Evolutionary conservation across 2,113 vertebrate genomes (phyloP), one percentile per base, ranked within the genome.

Genomic region (Haplochromis vanheusdeni): DNA sequence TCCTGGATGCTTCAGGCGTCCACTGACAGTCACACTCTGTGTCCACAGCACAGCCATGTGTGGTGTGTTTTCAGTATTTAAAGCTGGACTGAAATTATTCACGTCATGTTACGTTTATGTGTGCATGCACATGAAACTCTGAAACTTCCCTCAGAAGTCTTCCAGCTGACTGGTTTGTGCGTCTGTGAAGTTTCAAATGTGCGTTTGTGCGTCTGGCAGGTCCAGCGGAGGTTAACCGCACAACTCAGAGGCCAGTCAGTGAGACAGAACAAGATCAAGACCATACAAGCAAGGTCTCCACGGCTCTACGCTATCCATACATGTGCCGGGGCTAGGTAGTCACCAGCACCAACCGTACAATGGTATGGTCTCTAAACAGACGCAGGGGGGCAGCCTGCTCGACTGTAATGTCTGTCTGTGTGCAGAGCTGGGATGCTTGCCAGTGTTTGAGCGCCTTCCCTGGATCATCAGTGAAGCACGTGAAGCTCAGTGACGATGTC

Each of bases 161-260:
- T 4, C 35, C 12, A 68, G 62, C 35, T 40, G 35, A 40, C 62
- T 40, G 19, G 3, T 68, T 40, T 21, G 19, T 68, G 60, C 4
- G 1, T 65, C 60, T 65, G 60, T 35, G 17, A 4, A 4, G 0
- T 33, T 60, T 33, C 28, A 19, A 4, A 19, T 60, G 28, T 19
- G 0, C 2, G 33, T 65, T 4, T n/a, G 17, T 65, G 65, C 12
- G 7, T 68, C 35, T 40, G n/a, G 58, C 1, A 62, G 31, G 17
- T n/a, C 58, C 17, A 19, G 17, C 1, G 0, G 58, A 62, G 0
- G 31, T 62, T 62, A 62, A 33, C 0, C 0, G 6, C 16, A 35
- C 58, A 6, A 33, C 9, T 62, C 16, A 33, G 28, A 62, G 58
- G 58, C 17, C n/a, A n/a, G n/a, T n/a, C n/a, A n/a, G n/a, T n/a